Base-by-base conservation (phyloP, 2,113 vertebrate species). In the Sylvietta virens region DNA sequence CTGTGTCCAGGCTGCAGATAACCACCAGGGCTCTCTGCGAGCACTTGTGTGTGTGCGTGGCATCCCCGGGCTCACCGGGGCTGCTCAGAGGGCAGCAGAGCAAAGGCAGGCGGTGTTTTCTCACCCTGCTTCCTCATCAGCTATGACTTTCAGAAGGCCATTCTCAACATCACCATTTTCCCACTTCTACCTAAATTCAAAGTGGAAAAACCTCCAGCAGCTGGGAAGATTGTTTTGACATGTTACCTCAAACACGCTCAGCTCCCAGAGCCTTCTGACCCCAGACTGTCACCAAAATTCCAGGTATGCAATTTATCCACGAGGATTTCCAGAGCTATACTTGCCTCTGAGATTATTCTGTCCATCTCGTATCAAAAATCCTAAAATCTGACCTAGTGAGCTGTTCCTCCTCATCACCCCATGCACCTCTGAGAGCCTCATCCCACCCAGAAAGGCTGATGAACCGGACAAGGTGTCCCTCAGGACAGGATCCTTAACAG, bases 101-200 rank as follows among this genome's bases (percentile, higher is more conserved):
- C 62, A 81, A 10, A 81, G 20, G 37, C 7, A 11, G 3, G 0
- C 0, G 0, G 37, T 0, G 2, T 40, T 71, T 53, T 37, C 64
- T 73, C 42, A 17, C 31, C 44, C 61, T 31, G 53, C 87, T 31
- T 74, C 17, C 45, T 67, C 24, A 6, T 8, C 61, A 76, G 61
- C 61, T 54, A 3, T 11, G 47, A 44, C 58, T 69, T 73, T 8
- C 19, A 51, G 64, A 40, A 88, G 23, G 47, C 19, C 28, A 31
- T n/a, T 80, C 48, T 44, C n/a, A 60, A 40, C 35, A 53, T 5
- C 6, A 3, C 6, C 2, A 0, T 13, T 58, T 82, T 62, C 4
- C 50, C 65, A 53, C 44, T 67, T 65, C 73, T 57, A 23, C 21
- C 37, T 48, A 40, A 62, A 90, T 10, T 56, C 51, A 26, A 26